Conservation (phyloP, 2,888 invertebrate species). For the Seira musarum region DNA sequence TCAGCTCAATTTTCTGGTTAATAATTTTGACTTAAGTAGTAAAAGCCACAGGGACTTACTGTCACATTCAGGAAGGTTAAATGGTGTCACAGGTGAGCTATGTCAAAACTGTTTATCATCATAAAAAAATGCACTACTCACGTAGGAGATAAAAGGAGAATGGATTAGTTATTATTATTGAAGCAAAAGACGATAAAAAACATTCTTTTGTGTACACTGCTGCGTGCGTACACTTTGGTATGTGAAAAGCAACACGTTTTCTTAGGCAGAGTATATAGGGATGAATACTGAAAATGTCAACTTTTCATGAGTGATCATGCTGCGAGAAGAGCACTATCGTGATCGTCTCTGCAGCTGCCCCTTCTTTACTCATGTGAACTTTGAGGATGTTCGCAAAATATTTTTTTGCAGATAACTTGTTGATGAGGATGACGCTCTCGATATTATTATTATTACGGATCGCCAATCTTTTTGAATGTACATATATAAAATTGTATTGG, state of each 20-base stretch:
- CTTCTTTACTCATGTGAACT: too few relatives aligned
- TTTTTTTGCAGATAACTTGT: neutral
- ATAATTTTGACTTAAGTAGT: too few relatives aligned
- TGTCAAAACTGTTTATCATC: too few relatives aligned
- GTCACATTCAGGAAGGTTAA: too few relatives aligned
- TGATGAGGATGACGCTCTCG: neutral
- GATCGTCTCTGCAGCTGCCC: too few relatives aligned
- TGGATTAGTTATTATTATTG: neutral
- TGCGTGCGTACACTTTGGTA: neutral
- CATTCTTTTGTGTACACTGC: neutral
- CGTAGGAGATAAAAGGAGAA: neutral
- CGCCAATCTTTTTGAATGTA: neutral
- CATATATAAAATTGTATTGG: too few relatives aligned
- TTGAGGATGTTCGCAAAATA: too few relatives aligned
- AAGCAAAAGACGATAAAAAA: neutral
- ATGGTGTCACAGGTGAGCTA: too few relatives aligned
- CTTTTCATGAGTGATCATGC: constrained; percentile 41
- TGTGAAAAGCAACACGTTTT: neutral
- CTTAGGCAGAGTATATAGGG: too few relatives aligned
- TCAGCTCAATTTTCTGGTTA: too few relatives aligned
- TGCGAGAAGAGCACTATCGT: too few relatives aligned
- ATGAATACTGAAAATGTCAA: constrained; percentile 39
- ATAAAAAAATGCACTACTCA: neutral
- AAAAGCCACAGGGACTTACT: too few relatives aligned
- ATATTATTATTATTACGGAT: neutral